Conservation (phyloP, 2,888 invertebrate genomes). For the Asteroscopus sphinx region DNA sequence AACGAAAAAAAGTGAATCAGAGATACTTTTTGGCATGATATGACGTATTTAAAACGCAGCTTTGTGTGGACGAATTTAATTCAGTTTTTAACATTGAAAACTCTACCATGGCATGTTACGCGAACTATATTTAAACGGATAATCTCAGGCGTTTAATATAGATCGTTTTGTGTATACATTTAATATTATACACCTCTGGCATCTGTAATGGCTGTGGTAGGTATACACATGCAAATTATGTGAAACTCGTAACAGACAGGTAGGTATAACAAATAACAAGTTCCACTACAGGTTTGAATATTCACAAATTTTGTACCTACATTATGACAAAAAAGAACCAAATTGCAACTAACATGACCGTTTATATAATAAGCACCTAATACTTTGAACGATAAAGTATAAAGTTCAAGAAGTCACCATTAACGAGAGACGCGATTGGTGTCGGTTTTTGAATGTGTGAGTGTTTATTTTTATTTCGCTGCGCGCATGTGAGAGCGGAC, state of each 20-base stretch:
- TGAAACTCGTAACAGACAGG: neutral
- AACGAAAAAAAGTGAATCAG: conserved; percentile 41
- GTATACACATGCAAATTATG: conserved; percentile 10
- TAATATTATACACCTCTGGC: conserved; percentile 12
- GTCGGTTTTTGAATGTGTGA: conserved; percentile 47
- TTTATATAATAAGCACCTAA: conserved; percentile 7
- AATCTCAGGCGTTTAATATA: conserved; percentile 20
- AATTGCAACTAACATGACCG: conserved; percentile 8
- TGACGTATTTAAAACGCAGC: conserved; percentile 7
- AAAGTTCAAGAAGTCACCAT: conserved; percentile 36
- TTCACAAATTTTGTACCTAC: neutral
- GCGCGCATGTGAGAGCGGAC: conserved; percentile 78
- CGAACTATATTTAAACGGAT: conserved; percentile 34
- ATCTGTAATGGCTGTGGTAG: conserved; percentile 1
- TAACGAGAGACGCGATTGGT: conserved; percentile 54
- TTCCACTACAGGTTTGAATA: neutral
- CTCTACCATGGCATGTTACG: conserved; percentile 7
- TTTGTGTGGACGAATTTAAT: conserved; percentile 15
- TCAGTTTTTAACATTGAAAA: conserved; percentile 21
- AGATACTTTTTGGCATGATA: conserved; percentile 10
- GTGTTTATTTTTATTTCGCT: conserved; percentile 79
- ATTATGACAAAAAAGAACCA: neutral
- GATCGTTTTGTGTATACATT: conserved; percentile 18
- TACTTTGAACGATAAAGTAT: conserved; percentile 14
- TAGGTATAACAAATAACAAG: neutral